Evolutionary conservation across 1,140 invertebrate genomes (phyloP), one percentile per base, ranked within the genome.

Genomic region (Ctenoplectra terminalis): DNA sequence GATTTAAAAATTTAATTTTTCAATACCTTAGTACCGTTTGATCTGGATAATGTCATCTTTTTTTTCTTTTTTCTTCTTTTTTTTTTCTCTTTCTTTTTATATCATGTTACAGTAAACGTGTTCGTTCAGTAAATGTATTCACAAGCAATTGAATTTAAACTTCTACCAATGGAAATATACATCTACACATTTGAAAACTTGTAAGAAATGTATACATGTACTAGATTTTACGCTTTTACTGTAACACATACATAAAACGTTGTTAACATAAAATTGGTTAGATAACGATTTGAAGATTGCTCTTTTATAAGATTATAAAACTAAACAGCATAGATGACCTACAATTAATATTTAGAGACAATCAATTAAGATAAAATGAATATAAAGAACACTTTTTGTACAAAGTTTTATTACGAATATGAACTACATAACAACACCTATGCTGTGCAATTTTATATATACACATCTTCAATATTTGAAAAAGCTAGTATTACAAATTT

Each of bases 401-500:
- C 46, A 84, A 82, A 75, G 70, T 87, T 87, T 87, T 66, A 82
- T 84, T 87, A 81, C 34, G 69, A 86, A 86, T 81, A 79, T 66
- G 31, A 87, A 84, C 78, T 82, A 84, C 79, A 67, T 78, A 87
- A 72, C 82, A 81, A 86, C 73, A 78, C 80, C 56, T 87, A 81
- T 84, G 56, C 43, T 77, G 85, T 87, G 82, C 67, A 80, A 87
- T 77, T 81, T 69, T 86, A 86, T 87, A 83, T 78, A 74, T 60
- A 83, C 52, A 86, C 40, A 80, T 81, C 63, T 60, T 87, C 13
- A 56, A 84, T 86, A 84, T 64, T 54, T 81, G 60, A 73, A 87
- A 86, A 87, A 67, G 82, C 74, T 87, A 87, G 61, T 86, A 76
- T 87, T 86, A 87, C 74, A 87, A 87, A 87, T 87, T 83, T 85